Evolutionary conservation across 1,140 invertebrate genomes (phyloP).

Genomic region (Octopus bimaculoides): DNA sequence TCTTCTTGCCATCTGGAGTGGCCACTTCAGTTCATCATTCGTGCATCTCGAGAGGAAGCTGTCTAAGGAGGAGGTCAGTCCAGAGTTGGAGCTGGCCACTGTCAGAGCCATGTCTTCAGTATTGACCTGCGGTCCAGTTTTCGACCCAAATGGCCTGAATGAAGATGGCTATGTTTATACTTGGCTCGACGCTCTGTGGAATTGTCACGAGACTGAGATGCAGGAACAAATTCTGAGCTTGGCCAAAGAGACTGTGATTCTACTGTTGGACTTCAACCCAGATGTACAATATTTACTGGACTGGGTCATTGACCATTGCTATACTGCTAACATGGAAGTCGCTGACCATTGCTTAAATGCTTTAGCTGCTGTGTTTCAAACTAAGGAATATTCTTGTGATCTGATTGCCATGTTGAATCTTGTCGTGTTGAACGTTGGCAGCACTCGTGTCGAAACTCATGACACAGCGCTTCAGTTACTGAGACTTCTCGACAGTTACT

Average conservation of each 20-base stretch:
- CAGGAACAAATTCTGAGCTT: conserved; percentile 76
- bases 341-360: conserved; percentile 95
- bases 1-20: conserved; percentile 91
- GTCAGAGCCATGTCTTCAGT: conserved; percentile 87
- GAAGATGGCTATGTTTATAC: conserved; percentile 87
- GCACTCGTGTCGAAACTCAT: conserved; percentile 84
- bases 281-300: conserved; percentile 90
- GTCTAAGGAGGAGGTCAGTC: conserved; percentile 54
- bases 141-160: conserved; percentile 79
- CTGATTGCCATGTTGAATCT: conserved; percentile 97
- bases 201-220: conserved; percentile 68
- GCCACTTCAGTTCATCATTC: conserved; percentile 71
- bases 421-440: conserved; percentile 92
- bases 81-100: conserved; percentile 67
- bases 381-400: conserved; percentile 97
- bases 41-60: conserved; percentile 51
- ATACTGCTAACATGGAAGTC: conserved; percentile 83
- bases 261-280: conserved; percentile 93
- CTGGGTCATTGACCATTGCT: conserved; percentile 97
- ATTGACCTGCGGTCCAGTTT: conserved; percentile 91
- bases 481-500: conserved; percentile 89
- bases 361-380: conserved; percentile 92
- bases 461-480: conserved; percentile 91
- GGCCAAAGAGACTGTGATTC: conserved; percentile 87
- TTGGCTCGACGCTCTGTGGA: conserved; percentile 88